These are phyloP conservation scores for Drosophila falleni DNA, from an alignment of 2,888 invertebrate genomes.

Conservation along the genomic window DNA sequence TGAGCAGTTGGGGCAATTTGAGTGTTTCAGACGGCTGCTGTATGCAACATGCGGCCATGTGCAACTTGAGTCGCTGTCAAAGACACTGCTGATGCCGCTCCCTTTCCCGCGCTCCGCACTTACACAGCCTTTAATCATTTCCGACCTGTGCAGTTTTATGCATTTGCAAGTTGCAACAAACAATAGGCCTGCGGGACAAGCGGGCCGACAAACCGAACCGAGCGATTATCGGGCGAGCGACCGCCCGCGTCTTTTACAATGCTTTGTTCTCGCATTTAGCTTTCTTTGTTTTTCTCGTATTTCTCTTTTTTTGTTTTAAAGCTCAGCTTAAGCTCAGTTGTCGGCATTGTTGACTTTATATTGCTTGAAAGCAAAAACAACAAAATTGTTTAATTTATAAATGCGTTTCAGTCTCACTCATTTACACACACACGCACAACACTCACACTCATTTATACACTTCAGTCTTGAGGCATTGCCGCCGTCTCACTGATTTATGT, in stretches of 20 bases:
- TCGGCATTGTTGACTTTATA: constrained; percentile 64
- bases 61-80: constrained; percentile 71
- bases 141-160: constrained; percentile 63
- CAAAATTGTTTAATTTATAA: constrained; percentile 64
- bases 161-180: constrained; percentile 41
- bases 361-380: constrained; percentile 41
- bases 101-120: neutral
- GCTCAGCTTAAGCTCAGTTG: constrained; percentile 61
- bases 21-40: constrained; percentile 40
- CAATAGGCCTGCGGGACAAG: constrained; percentile 61
- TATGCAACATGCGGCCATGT: constrained; percentile 76
- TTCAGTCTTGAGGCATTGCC: constrained; percentile 4
- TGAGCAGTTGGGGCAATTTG: constrained; percentile 23
- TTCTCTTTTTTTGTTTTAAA: constrained; percentile 50
- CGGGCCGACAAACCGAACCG: constrained; percentile 15
- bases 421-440: constrained; percentile 4
- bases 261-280: constrained; percentile 69
- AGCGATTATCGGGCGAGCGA: constrained; percentile 5
- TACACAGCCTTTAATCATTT: constrained; percentile 64
- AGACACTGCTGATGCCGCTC: constrained; percentile 23
- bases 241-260: constrained; percentile 64
- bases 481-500: constrained; percentile 53
- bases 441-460: neutral
- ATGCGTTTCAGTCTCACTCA: constrained; percentile 37
- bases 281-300: constrained; percentile 73